These are phyloP conservation scores for Coleophora deauratella DNA, from an alignment of 2,888 invertebrate genomes.

Conservation along the genomic window DNA sequence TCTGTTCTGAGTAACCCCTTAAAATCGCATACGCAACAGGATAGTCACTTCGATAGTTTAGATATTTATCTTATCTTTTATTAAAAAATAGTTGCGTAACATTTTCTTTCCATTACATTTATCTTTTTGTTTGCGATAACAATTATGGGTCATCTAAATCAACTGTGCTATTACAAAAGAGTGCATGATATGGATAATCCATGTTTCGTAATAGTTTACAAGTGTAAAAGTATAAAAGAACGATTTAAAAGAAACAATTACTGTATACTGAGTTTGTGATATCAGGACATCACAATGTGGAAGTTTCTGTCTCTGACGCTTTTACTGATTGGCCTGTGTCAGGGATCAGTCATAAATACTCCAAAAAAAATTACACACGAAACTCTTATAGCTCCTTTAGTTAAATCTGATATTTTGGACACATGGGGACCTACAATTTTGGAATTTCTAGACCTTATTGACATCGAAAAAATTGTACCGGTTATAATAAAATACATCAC, in stretches of 20 bases:
- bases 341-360: conserved; percentile 7
- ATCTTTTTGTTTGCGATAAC: background rate
- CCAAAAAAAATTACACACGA: background rate
- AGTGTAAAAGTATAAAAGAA: no score
- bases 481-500: conserved; percentile 25
- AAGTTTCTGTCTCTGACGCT: conserved; percentile 8
- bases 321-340: conserved; percentile 6
- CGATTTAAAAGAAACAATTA: no score
- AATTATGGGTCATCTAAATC: background rate
- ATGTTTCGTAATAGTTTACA: background rate
- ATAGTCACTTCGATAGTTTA: no score
- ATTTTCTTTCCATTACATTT: background rate
- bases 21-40: no score
- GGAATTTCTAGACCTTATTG: conserved; percentile 29
- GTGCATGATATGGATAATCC: background rate
- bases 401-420: conserved; percentile 3
- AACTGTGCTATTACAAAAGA: background rate
- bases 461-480: conserved; percentile 23
- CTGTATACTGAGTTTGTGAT: no score
- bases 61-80: no score
- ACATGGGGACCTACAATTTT: conserved; percentile 24
- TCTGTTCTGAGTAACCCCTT: no score
- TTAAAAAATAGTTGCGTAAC: background rate
- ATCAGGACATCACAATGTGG: conserved; percentile 9
- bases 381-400: background rate